Evolutionary conservation across 1,140 invertebrate genomes (phyloP), one percentile per base, ranked within the genome.

Genomic region (Bombus difficillimus): DNA sequence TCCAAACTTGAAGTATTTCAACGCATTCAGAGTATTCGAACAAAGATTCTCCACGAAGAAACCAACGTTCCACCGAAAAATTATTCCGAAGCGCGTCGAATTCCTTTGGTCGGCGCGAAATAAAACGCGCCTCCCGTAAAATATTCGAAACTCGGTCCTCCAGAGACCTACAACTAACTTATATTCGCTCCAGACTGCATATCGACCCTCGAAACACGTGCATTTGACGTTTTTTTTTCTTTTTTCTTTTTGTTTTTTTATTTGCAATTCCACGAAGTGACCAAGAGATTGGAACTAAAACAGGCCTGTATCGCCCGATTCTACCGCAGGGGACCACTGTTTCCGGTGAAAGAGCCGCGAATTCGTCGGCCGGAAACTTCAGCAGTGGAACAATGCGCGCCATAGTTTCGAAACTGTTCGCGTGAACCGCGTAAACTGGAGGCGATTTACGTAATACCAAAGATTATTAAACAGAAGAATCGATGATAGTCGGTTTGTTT

Each of bases 101-200:
- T 69, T 73, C 47, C 68, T 39, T 32, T 5, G 12, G 66, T 75
- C 73, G 72, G 73, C 57, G 81, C 59, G 81, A 83, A 83, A 83
- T 76, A 75, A 82, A 82, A 82, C 72, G 41, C 22, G 10, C 18
- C 28, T 25, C 39, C 73, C 41, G 59, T 41, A 83, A 32, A 76
- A 68, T 83, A 83, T 83, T 83, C 81, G 81, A 83, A 83, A 83
- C 59, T 83, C 81, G 81, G 57, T 37, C 72, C 57, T 76, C 81
- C 34, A 34, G 57, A 22, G 47, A 22, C 47, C 47, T 53, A 53
- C 47, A 53, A 8, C 71, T 41, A 10, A 47, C 15, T 66, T 82
- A 37, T 39, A n/a, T 53, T 62, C 15, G 34, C 32, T 37, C 59
- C 25, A 39, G 37, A 53, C 47, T 53, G 47, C 18, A 53, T 53